A percentile compares a stretch with the other conserved stretches of the same genome.
These are phyloP conservation scores for Hypothenemus hampei DNA, from an alignment of 1,140 invertebrate genomes.

Conservation along the genomic window DNA sequence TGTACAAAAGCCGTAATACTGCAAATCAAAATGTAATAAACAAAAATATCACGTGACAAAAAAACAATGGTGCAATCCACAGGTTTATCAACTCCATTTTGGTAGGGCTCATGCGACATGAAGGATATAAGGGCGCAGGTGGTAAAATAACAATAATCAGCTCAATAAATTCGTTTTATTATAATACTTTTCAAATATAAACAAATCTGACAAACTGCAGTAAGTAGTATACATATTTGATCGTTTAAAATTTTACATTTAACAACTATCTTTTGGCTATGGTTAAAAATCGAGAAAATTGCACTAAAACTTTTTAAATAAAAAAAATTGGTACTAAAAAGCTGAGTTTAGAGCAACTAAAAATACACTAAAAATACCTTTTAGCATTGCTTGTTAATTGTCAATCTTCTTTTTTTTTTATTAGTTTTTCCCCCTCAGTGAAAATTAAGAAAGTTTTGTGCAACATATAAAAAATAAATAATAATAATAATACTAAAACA, in stretches of 20 bases:
- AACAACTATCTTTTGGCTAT: no score
- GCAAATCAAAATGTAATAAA: constrained; percentile 13
- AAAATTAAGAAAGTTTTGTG: no score
- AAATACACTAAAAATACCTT: not conserved
- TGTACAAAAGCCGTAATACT: not conserved
- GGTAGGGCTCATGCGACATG: not conserved
- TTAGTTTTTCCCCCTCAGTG: not conserved
- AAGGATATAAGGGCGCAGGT: not conserved
- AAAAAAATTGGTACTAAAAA: not conserved
- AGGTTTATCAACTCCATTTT: constrained; percentile 28
- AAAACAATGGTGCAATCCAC: constrained; percentile 19
- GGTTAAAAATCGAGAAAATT: constrained; percentile 2
- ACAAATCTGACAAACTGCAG: constrained; percentile 25
- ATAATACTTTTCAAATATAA: constrained; percentile 21
- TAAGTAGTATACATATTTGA: constrained; percentile 12
- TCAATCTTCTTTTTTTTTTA: not conserved
- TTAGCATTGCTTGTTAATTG: not conserved
- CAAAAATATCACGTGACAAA: no score
- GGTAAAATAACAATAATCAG: constrained; percentile 10
- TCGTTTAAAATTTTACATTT: constrained; percentile 4
- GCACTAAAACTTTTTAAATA: not conserved
- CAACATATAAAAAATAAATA: no score
- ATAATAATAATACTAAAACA: no score
- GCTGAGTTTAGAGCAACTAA: not conserved
- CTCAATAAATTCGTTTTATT: constrained; percentile 22